Base-by-base conservation (phyloP, 2,113 vertebrate species). In the Ceyx cyanopectus region DNA sequence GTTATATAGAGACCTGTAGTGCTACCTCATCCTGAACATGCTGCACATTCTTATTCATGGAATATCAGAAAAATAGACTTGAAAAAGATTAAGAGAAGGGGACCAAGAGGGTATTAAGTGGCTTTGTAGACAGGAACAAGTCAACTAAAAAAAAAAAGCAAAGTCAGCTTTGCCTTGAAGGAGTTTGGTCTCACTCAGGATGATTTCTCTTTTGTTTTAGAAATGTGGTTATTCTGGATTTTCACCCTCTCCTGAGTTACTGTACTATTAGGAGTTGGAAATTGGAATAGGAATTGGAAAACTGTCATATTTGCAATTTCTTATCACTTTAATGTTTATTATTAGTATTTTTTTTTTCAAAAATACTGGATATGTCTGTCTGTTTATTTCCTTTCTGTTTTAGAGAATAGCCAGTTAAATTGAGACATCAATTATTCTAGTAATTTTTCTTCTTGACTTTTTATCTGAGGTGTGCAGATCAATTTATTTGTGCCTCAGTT, bases 361-460 rank as follows among this genome's bases (percentile, higher is more conserved):
- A 79, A n/a, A 21, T 1, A 40, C 15, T 14, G 15, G 0, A 34
- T n/a, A 32, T 19, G 4, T 21, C 7, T 63, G 1, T 56, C 4
- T 48, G 11, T 69, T 48, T 57, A 46, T 40, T 61, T 68, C 22
- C 12, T 65, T 73, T 84, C 70, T 75, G 1, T 75, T 73, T 12
- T 70, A 37, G 43, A 66, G 7, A 77, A 29, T 10, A 66, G 10
- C 0, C 5, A 72, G 8, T 66, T 79, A 74, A 68, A 41, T 68
- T 50, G 57, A 54, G 16, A 56, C 7, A 27, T 50, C 67, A 85
- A 48, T 23, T 83, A 77, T 84, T 74, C 6, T 12, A 34, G 10
- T 29, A 0, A 14, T 68, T 74, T 84, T 84, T 32, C 29, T 61
- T 4, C 17, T 57, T 21, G 16, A 46, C 4, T 3, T 78, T 3